Conservation (phyloP, 2,888 invertebrate genomes). For the Nemotelus nigrinus region DNA sequence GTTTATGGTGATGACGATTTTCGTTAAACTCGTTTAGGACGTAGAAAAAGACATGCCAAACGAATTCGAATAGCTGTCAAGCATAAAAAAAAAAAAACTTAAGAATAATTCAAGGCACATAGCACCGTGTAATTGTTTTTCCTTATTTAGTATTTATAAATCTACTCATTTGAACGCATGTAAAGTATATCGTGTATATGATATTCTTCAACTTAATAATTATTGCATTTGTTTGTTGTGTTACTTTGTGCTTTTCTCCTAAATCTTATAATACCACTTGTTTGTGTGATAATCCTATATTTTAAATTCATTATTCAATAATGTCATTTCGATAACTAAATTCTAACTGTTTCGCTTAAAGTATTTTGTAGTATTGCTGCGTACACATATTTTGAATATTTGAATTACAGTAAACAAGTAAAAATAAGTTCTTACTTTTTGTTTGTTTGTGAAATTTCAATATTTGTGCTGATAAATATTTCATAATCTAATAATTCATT, state of each 20-base stretch:
- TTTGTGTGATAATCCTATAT: slow-evolving; percentile 20
- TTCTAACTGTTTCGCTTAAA: background rate
- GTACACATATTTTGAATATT: background rate
- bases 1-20: too few relatives aligned
- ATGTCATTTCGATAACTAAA: slow-evolving; percentile 29
- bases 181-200: too few relatives aligned
- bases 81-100: too few relatives aligned
- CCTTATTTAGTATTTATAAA: slow-evolving; percentile 6
- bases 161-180: background rate
- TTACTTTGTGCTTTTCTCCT: slow-evolving; percentile 15
- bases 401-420: background rate
- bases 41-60: too few relatives aligned
- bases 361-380: slow-evolving; percentile 16
- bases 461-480: background rate
- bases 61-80: too few relatives aligned
- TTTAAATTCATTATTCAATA: slow-evolving; percentile 27
- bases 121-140: slow-evolving; percentile 38
- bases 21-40: too few relatives aligned
- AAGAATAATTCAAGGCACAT: slow-evolving; percentile 40
- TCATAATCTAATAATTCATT: too few relatives aligned
- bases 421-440: background rate
- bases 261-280: background rate
- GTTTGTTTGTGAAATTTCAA: background rate
- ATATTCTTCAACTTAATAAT: slow-evolving; percentile 39
- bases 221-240: slow-evolving; percentile 48